Evolutionary conservation across 2,888 invertebrate species (phyloP).

Genomic region (Idaea dimidiata): DNA sequence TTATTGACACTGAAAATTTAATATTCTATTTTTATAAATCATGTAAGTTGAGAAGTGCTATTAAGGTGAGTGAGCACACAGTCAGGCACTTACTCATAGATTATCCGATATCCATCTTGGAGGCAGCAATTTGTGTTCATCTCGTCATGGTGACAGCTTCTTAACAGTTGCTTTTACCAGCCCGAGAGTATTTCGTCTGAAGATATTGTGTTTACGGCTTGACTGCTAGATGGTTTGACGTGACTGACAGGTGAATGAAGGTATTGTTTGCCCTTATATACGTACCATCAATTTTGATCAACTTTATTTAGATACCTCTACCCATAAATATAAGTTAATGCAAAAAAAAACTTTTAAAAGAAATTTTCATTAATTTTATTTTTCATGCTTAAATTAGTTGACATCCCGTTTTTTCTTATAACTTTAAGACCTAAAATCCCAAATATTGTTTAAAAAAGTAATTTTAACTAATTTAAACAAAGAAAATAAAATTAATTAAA

Average conservation of each 20-base stretch:
- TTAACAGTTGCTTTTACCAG: constrained; percentile 7
- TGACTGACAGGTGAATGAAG: not conserved
- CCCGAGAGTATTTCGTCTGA: not conserved
- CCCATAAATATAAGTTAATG: no score
- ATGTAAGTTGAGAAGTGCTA: constrained; percentile 20
- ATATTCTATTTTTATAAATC: not conserved
- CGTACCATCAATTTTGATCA: not conserved
- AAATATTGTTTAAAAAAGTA: no score
- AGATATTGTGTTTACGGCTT: not conserved
- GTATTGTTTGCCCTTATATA: not conserved
- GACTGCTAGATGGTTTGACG: not conserved
- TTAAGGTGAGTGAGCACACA: constrained; percentile 32
- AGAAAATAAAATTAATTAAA: no score
- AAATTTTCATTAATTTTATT: no score
- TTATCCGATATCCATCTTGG: constrained; percentile 40
- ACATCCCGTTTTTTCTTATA: no score
- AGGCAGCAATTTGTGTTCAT: constrained; percentile 33
- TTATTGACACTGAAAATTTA: no score
- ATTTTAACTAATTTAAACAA: no score
- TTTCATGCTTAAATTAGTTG: no score
- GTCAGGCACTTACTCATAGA: constrained; percentile 37
- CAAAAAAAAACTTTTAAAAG: no score
- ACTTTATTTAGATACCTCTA: no score
- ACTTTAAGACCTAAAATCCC: no score
- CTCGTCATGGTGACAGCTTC: constrained; percentile 34